Percentiles rank a stretch among this genome's conserved stretches.
Evolutionary conservation across 1,140 invertebrate genomes (phyloP).

Genomic region (Rhysida immarginata): DNA sequence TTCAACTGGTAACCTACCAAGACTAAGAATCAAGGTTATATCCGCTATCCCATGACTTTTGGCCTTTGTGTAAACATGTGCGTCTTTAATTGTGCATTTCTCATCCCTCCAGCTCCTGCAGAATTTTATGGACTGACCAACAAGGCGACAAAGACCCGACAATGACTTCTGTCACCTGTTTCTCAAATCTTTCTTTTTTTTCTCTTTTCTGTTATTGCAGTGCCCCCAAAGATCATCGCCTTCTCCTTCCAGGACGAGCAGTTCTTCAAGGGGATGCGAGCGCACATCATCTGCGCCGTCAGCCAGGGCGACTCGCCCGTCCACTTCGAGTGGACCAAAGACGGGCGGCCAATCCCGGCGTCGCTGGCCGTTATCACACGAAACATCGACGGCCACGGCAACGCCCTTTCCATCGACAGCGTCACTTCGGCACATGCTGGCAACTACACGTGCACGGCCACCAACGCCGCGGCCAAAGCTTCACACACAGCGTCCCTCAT

Average conservation of each 20-base stretch:
- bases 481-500: constrained; percentile 52
- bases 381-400: constrained; percentile 63
- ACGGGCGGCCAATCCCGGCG: constrained; percentile 42
- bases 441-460: constrained; percentile 27
- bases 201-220: constrained; percentile 19
- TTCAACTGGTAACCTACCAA: too few species aligned
- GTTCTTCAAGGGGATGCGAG: constrained; percentile 30
- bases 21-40: too few species aligned
- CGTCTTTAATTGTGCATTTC: too few species aligned
- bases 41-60: too few species aligned
- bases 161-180: too few species aligned
- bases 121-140: too few species aligned
- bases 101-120: too few species aligned
- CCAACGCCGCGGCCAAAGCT: constrained; percentile 47
- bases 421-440: constrained; percentile 19
- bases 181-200: too few species aligned
- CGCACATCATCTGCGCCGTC: constrained; percentile 70
- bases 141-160: too few species aligned
- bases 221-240: constrained; percentile 33
- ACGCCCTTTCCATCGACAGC: constrained; percentile 15
- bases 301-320: constrained; percentile 86
- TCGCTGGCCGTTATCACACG: constrained; percentile 40
- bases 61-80: too few species aligned
- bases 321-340: constrained; percentile 54
- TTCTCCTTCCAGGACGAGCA: constrained; percentile 24